Percentiles rank a stretch among this genome's conserved stretches.
Conservation (phyloP, 2,797 vertebrate species). For the Micromesistius poutassou region DNA sequence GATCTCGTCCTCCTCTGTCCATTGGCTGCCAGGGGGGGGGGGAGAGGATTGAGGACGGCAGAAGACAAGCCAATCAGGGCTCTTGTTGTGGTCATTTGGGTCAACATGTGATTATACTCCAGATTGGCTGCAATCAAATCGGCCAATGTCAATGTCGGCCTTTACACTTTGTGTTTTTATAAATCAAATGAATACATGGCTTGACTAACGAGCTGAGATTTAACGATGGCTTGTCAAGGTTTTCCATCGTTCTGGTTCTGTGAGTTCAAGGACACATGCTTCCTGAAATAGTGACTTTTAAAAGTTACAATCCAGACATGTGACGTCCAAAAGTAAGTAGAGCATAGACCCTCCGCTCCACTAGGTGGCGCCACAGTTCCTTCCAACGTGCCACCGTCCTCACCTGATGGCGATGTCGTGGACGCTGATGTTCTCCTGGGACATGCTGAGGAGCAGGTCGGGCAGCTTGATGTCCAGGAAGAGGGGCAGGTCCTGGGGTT, state of each 20-base stretch:
- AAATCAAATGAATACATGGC: neutral
- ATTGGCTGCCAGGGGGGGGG: conserved; percentile 74
- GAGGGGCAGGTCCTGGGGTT: conserved; percentile 85
- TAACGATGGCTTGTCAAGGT: neutral
- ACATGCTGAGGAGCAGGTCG: conserved; percentile 87
- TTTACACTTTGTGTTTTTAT: neutral
- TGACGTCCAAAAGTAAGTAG: neutral
- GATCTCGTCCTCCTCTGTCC: conserved; percentile 96
- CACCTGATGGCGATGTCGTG: conserved; percentile 93
- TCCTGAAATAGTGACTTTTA: neutral
- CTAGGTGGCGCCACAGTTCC: conserved; percentile 2
- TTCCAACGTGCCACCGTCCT: conserved; percentile 23
- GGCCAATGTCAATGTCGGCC: neutral
- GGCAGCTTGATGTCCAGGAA: conserved; percentile 88
- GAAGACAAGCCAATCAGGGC: neutral
- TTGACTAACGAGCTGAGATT: neutral
- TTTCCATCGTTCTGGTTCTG: neutral
- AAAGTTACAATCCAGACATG: neutral
- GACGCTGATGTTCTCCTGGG: conserved; percentile 94
- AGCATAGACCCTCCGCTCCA: neutral
- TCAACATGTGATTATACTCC: neutral
- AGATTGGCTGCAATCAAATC: neutral
- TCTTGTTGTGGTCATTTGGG: too few species aligned
- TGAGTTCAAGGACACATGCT: too few species aligned
- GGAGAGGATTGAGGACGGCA: neutral